These are phyloP conservation scores for Caenorhabditis remanei DNA, from an alignment of 1,140 invertebrate species.

Conservation along the genomic window DNA sequence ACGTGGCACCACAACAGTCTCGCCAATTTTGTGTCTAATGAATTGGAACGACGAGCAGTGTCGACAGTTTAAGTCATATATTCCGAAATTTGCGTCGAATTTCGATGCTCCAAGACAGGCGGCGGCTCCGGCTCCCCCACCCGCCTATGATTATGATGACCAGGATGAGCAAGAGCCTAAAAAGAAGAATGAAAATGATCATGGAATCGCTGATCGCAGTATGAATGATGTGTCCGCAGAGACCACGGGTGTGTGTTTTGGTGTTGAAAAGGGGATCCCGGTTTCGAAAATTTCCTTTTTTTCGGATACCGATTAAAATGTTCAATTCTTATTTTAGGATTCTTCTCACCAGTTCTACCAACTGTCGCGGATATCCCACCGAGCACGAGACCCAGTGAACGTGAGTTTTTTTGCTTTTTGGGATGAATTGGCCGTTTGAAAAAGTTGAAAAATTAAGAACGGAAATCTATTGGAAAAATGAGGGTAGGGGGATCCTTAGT, in stretches of 20 bases:
- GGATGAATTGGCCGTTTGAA: not conserved
- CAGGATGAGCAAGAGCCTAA: not conserved
- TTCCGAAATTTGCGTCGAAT: conserved; percentile 59
- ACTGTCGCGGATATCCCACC: conserved; percentile 17
- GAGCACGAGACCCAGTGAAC: conserved; percentile 8
- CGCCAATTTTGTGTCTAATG: conserved; percentile 63
- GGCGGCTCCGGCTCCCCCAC: not conserved
- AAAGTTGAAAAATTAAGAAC: not conserved
- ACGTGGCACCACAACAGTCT: conserved; percentile 59
- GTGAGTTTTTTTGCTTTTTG: conserved; percentile 16
- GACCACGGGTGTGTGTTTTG: conserved; percentile 41
- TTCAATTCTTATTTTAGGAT: conserved; percentile 51
- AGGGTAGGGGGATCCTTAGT: not conserved
- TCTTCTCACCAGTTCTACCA: conserved; percentile 66
- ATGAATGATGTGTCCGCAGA: conserved; percentile 43
- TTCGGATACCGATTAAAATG: not conserved
- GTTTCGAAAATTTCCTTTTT: not conserved
- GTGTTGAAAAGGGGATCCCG: conserved; percentile 21
- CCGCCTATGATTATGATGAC: conserved; percentile 14
- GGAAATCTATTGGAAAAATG: not conserved
- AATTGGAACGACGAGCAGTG: conserved; percentile 64
- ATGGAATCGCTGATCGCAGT: conserved; percentile 35
- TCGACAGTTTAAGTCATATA: conserved; percentile 55
- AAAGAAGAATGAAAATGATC: conserved; percentile 21
- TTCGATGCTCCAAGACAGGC: conserved; percentile 49